Conservation (phyloP, 2,888 invertebrate species). For the Acrobasis repandana region DNA sequence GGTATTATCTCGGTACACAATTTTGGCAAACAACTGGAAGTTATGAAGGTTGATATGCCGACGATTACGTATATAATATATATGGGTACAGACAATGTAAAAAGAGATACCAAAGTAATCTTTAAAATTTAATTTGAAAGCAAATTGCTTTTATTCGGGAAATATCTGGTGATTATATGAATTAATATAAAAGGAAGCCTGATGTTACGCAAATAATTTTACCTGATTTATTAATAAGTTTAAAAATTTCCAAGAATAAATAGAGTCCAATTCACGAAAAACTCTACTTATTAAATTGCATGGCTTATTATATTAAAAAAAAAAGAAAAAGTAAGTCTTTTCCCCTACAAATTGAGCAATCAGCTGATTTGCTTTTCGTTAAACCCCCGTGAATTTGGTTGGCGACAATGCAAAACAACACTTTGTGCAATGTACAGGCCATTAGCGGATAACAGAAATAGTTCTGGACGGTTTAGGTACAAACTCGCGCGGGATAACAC, state of each 20-base stretch:
- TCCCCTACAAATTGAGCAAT: background rate
- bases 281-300: too few species aligned
- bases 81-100: background rate
- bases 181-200: too few species aligned
- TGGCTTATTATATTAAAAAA: background rate
- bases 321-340: too few species aligned
- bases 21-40: slow-evolving; percentile 22
- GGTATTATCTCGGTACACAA: slow-evolving; percentile 15
- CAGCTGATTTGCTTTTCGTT: background rate
- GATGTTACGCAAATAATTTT: too few species aligned
- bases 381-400: background rate
- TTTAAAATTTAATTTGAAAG: too few species aligned
- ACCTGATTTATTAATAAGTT: too few species aligned
- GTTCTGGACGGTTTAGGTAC: slow-evolving; percentile 1
- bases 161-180: too few species aligned
- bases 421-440: background rate
- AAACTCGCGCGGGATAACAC: background rate
- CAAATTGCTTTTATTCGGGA: too few species aligned
- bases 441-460: background rate
- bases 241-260: too few species aligned
- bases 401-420: background rate
- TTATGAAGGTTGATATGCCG: slow-evolving; percentile 20
- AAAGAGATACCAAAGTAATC: background rate
- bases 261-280: too few species aligned
- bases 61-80: slow-evolving; percentile 14